Evolutionary conservation across 1,140 invertebrate species (phyloP).

Genomic region (Pseudomyrmex cubaensis): DNA sequence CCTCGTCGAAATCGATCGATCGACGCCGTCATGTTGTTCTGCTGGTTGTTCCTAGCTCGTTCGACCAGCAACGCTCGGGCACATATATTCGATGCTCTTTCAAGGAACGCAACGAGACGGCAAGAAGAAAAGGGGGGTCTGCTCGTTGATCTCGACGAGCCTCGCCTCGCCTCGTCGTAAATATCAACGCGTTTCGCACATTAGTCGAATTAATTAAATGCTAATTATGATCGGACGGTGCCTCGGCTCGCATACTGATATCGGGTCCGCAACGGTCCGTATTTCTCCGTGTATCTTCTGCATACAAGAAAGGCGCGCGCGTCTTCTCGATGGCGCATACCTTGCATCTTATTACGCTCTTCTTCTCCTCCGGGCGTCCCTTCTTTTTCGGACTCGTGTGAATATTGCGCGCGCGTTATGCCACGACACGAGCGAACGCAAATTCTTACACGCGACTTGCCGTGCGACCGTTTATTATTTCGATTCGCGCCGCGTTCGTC

Average conservation of each 20-base stretch:
- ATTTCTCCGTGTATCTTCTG: slow-evolving; percentile 36
- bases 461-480: slow-evolving; percentile 65
- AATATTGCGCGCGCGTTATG: slow-evolving; percentile 51
- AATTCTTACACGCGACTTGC: slow-evolving; percentile 72
- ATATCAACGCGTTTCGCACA: slow-evolving; percentile 78
- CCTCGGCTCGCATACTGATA: slow-evolving; percentile 74
- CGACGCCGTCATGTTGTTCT: slow-evolving; percentile 64
- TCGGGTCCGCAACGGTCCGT: slow-evolving; percentile 30
- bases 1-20: slow-evolving; percentile 78
- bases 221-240: slow-evolving; percentile 77
- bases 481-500: neutral
- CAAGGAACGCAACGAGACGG: neutral
- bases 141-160: slow-evolving; percentile 32
- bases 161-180: slow-evolving; percentile 66
- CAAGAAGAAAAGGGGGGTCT: slow-evolving; percentile 42
- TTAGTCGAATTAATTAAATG: slow-evolving; percentile 81
- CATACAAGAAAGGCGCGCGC: slow-evolving; percentile 2
- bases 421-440: slow-evolving; percentile 41
- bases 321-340: slow-evolving; percentile 45
- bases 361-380: slow-evolving; percentile 4
- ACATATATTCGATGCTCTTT: slow-evolving; percentile 41
- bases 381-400: slow-evolving; percentile 11
- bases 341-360: slow-evolving; percentile 73
- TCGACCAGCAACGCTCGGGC: neutral
- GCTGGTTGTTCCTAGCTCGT: slow-evolving; percentile 65